Percentiles rank a stretch among this genome's conserved stretches.
Conservation (phyloP, 1,140 invertebrate species). For the Polypedilum vanderplanki region DNA sequence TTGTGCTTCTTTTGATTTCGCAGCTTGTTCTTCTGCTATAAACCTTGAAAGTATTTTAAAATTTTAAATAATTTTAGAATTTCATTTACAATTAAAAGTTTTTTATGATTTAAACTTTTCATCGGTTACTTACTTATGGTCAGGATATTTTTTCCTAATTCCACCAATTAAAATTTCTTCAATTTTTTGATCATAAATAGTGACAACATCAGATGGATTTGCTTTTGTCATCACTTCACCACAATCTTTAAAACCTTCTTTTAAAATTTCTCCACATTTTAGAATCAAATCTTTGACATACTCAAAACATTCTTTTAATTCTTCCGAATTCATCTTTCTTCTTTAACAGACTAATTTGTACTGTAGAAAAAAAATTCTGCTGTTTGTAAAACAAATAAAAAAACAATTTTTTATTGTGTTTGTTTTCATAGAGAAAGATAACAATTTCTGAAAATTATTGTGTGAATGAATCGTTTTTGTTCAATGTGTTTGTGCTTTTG, state of each 20-base stretch:
- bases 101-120: constrained; percentile 42
- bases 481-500: no score
- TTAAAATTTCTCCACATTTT: constrained; percentile 50
- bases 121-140: constrained; percentile 56
- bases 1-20: constrained; percentile 49
- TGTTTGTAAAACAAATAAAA: no score
- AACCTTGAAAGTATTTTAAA: constrained; percentile 55
- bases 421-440: no score
- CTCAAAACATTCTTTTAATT: constrained; percentile 51
- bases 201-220: constrained; percentile 69
- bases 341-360: no score
- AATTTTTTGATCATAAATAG: constrained; percentile 71
- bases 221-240: constrained; percentile 37
- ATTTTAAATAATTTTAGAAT: constrained; percentile 50
- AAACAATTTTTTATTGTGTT: no score
- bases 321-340: constrained; percentile 29
- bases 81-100: constrained; percentile 78
- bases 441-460: no score
- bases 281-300: constrained; percentile 50
- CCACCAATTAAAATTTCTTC: constrained; percentile 64
- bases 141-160: constrained; percentile 58
- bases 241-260: neutral
- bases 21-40: constrained; percentile 73
- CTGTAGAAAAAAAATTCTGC: no score
- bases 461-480: no score